Base-by-base conservation (phyloP, 2,797 vertebrate genomes). In the Poecilia picta region DNA sequence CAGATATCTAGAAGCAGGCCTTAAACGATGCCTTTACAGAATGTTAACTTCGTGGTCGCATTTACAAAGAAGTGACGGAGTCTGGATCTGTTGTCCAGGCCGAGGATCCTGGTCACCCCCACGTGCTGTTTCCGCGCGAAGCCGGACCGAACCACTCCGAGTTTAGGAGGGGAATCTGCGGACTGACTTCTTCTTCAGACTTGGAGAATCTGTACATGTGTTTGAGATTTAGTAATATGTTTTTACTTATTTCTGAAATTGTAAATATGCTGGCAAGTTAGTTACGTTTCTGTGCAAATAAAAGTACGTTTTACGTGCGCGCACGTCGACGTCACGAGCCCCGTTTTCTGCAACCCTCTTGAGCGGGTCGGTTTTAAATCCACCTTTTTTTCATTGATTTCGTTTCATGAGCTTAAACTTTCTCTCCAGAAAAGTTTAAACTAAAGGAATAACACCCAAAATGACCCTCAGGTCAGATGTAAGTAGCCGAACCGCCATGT, bases 91-190 rank as follows among this genome's bases (percentile, higher is more conserved):
- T 41, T 68, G 20, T 51, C 20, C 2, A 53, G 78, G 72, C 59
- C 51, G 41, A 33, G 57, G 36, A 18, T 31, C 57, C 20, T 66
- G 7, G 3, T 59, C 85, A 91, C 93, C 81, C 94, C 92, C 80
- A 86, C 15, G 1, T 47, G 4, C 0, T 4, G 4, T 90, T 93
- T 96, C 93, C 94, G 93, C 95, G 95, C 93, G 94, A 95, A 95
- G 1, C 0, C 0, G 87, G 95, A 92, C 81, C 75, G 85, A 28
- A 89, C 95, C 94, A 95, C 87, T 91, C 0, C 45, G 0, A 43
- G n/a, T 0, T 1, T 0, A 28, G 72, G 73, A 83, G 81, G 64
- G 53, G 2, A 6, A 0, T 2, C 5, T 31, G 2, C 39, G 1
- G 2, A 51, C 0, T 8, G 0, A 1, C 2, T 33, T 16, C 1